Evolutionary conservation across 2,113 vertebrate genomes (phyloP).

Genomic region (Archocentrus centrarchus): DNA sequence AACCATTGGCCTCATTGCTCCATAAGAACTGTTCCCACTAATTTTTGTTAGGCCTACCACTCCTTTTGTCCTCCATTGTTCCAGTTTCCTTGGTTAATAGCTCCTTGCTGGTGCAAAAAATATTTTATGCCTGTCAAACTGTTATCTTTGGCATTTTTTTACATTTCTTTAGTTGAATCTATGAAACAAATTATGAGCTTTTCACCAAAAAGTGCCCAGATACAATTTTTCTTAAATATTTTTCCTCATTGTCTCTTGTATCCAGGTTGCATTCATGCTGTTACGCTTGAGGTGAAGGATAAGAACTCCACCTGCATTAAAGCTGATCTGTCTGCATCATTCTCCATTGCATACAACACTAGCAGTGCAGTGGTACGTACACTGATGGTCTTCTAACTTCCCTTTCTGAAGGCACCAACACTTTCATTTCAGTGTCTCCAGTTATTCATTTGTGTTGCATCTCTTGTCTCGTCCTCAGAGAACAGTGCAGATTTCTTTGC

Average conservation of each 20-base stretch:
- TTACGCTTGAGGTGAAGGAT: constrained; percentile 85
- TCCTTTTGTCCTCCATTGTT: no score
- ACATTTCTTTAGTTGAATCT: no score
- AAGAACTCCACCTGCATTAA: constrained; percentile 85
- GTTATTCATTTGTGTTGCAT: background rate
- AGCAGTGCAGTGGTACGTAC: constrained; percentile 63
- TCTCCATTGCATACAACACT: constrained; percentile 82
- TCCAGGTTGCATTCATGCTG: constrained; percentile 71
- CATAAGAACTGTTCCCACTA: background rate
- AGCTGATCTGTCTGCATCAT: constrained; percentile 84
- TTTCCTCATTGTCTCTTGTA: background rate
- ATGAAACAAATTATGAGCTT: no score
- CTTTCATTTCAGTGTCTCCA: background rate
- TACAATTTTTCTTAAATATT: no score
- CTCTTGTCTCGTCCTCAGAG: constrained; percentile 67
- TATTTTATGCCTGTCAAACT: background rate
- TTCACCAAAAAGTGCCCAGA: no score
- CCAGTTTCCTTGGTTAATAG: no score
- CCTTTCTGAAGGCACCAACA: background rate
- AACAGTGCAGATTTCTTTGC: constrained; percentile 73
- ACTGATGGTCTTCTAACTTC: background rate
- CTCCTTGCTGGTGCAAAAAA: no score
- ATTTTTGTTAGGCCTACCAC: no score
- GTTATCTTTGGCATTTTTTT: no score
- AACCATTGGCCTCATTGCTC: background rate